Evolutionary conservation across 2,888 invertebrate genomes (phyloP), one percentile per base, ranked within the genome.

Genomic region (Thereva nobilitata): DNA sequence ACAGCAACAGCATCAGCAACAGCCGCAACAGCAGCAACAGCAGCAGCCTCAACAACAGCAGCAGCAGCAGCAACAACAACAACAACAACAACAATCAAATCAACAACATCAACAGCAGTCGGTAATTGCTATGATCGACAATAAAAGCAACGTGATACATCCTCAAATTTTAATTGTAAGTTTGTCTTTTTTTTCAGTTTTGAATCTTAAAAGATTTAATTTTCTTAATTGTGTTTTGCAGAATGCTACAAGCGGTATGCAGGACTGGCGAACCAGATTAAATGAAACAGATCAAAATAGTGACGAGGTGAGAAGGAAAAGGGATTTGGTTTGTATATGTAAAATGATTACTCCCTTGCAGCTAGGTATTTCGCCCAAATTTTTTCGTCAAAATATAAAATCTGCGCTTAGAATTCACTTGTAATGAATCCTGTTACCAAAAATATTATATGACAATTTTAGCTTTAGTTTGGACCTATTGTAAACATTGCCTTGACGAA

Each of bases 51-150:
- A 67, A 49, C 70, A 69, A 34, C 68, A 82, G 71, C 79, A 76
- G 54, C 67, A 68, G 23, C 23, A 64, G 64, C 82, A 82, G 75
- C 73, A 79, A 72, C 83, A 83, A 73, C 83, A 83, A 35, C 4
- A 4, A 12, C 83, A 83, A 45, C 57, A 34, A 35, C 9, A 8
- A 76, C 82, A 82, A 74, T 82, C 82, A 75, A 83, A 83, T 71
- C 83, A 82, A 72, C 82, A 83, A 72, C 82, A 83, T 72, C 78
- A 83, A 75, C 79, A 83, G 78, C 83, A 83, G 72, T 84, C 74
- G 64, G 72, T 74, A 70, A 72, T 72, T 67, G 69, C 72, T 37
- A 71, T 74, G 67, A 73, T 73, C 57, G 73, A 76, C 70, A 74
- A 74, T 71, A 73, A 74, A 68, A 74, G 73, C 66, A 83, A 83